Percentiles rank a stretch among this genome's conserved stretches.
Conservation (phyloP, 2,113 vertebrate species). For the Blennius ocellaris region DNA sequence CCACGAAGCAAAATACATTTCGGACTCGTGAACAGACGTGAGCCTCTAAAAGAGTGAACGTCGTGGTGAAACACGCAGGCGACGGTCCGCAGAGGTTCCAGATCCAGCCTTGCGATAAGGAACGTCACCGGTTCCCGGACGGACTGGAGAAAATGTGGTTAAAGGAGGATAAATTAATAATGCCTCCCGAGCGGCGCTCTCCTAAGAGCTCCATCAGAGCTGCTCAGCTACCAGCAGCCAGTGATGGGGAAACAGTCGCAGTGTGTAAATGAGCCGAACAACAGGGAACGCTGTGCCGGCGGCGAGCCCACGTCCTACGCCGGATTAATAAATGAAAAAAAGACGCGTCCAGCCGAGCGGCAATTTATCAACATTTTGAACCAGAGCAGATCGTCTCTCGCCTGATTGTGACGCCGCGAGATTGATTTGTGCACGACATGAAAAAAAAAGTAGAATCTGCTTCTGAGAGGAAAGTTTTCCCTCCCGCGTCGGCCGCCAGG, state of each 20-base stretch:
- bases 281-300: background rate
- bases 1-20: too few species aligned
- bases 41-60: too few species aligned
- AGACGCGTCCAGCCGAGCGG: background rate
- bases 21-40: too few species aligned
- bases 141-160: conserved; percentile 47
- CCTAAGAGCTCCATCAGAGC: conserved; percentile 42
- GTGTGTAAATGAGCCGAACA: conserved; percentile 16
- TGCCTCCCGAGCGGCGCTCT: conserved; percentile 25
- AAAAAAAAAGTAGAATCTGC: conserved; percentile 38
- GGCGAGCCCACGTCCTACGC: background rate
- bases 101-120: conserved; percentile 37
- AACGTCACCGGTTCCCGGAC: conserved; percentile 34
- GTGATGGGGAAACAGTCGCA: conserved; percentile 28
- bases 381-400: conserved; percentile 7
- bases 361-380: conserved; percentile 36
- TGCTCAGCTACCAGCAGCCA: conserved; percentile 22
- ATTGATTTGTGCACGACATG: conserved; percentile 15
- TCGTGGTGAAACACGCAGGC: background rate
- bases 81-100: conserved; percentile 28
- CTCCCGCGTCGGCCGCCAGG: conserved; percentile 37
- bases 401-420: conserved; percentile 5
- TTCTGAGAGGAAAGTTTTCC: conserved; percentile 18
- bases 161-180: conserved; percentile 50
- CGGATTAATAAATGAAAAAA: conserved; percentile 33